A percentile compares a stretch with the other conserved stretches of the same genome.
Evolutionary conservation across 2,797 vertebrate genomes (phyloP).

Genomic region (Smutsia temminckii): DNA sequence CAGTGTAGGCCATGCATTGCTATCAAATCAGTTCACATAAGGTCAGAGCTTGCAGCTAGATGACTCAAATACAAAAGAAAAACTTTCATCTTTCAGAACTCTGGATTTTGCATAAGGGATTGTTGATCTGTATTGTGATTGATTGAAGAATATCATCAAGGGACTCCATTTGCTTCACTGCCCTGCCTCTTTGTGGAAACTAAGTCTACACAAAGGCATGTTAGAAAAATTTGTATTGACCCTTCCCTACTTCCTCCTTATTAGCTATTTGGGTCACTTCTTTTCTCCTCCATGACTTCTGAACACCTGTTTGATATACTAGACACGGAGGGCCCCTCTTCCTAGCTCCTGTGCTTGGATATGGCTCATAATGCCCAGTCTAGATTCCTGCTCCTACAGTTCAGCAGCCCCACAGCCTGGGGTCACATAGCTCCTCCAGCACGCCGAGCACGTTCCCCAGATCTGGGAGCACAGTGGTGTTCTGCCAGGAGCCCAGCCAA

Average conservation of each 20-base stretch:
- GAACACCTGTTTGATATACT: background rate
- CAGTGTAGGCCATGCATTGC: conserved; percentile 34
- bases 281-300: background rate
- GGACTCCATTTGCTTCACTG: background rate
- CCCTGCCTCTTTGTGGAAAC: background rate
- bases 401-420: background rate
- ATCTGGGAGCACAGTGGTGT: background rate
- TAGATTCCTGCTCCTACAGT: background rate
- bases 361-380: background rate
- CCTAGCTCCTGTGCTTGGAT: background rate
- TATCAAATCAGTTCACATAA: conserved; percentile 56
- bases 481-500: background rate
- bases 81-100: conserved; percentile 10
- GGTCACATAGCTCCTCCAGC: background rate
- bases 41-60: conserved; percentile 41
- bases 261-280: background rate
- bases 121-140: background rate
- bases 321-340: background rate
- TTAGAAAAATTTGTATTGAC: background rate
- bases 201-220: background rate
- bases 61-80: conserved; percentile 46
- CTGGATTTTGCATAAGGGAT: background rate
- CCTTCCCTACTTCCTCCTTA: background rate
- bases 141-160: conserved; percentile 11
- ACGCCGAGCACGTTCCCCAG: background rate